Evolutionary conservation across 2,888 invertebrate species (phyloP).

Genomic region (Antheraea assamensis): DNA sequence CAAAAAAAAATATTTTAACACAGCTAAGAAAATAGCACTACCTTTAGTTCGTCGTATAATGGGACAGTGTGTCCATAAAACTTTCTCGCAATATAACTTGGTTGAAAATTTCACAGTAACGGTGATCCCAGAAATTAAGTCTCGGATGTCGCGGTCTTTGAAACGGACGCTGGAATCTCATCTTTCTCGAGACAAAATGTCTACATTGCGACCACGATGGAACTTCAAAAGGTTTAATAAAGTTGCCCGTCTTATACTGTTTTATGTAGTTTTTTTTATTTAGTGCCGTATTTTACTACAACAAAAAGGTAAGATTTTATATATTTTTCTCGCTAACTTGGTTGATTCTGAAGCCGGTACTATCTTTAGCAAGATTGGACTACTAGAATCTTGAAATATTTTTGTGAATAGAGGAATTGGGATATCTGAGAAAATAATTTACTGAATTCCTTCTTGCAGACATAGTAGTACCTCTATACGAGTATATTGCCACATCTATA

Average conservation of each 20-base stretch:
- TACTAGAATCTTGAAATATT: background rate
- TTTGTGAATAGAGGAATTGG: background rate
- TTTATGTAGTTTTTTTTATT: conserved; percentile 7
- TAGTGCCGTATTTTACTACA: background rate
- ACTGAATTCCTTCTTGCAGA: background rate
- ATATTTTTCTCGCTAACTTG: background rate
- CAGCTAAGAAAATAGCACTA: background rate
- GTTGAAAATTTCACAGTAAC: conserved; percentile 14
- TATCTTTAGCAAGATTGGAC: background rate
- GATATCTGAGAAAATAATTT: background rate
- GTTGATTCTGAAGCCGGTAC: background rate
- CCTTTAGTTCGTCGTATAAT: background rate
- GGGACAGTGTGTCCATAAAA: conserved; percentile 14
- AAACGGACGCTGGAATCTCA: conserved; percentile 17
- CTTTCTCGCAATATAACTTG: conserved; percentile 18
- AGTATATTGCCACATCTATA: too few relatives aligned
- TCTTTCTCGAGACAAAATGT: conserved; percentile 19
- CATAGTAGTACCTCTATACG: too few relatives aligned
- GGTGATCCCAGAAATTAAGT: conserved; percentile 18
- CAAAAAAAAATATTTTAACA: background rate
- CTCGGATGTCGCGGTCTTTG: conserved; percentile 18
- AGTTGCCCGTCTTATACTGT: conserved; percentile 13
- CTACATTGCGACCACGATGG: conserved; percentile 9
- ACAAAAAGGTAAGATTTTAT: background rate
- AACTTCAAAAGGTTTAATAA: conserved; percentile 22